Conservation (phyloP, 2,113 vertebrate species). For the Percina caprodes region DNA sequence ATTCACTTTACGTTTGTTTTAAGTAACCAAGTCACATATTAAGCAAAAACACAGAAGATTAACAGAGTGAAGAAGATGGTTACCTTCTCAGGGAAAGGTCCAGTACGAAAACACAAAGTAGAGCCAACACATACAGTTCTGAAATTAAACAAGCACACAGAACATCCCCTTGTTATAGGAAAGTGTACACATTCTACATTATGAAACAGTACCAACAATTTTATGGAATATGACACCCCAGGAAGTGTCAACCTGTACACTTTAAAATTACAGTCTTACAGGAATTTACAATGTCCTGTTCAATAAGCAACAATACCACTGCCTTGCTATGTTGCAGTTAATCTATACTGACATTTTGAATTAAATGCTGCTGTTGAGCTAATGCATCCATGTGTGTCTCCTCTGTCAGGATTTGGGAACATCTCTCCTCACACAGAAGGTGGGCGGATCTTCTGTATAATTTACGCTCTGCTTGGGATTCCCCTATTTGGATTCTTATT, state of each 20-base stretch:
- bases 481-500: constrained; percentile 97
- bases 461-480: constrained; percentile 98
- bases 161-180: background rate
- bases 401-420: constrained; percentile 94
- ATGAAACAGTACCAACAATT: background rate
- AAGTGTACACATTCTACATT: no score
- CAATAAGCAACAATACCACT: background rate
- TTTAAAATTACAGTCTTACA: background rate
- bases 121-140: background rate
- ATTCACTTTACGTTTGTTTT: no score
- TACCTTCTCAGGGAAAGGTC: background rate
- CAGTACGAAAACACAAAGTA: no score
- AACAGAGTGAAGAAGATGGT: background rate
- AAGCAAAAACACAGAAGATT: no score
- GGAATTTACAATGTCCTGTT: background rate
- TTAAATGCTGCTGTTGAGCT: background rate
- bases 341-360: background rate
- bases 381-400: background rate
- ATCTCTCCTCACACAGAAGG: constrained; percentile 97
- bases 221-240: background rate
- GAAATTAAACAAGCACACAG: background rate
- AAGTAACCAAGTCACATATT: no score
- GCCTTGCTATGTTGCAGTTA: background rate
- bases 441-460: constrained; percentile 98
- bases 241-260: background rate